Base-by-base conservation (phyloP, 2,888 invertebrate species). In the Camptogramma bilineatum region DNA sequence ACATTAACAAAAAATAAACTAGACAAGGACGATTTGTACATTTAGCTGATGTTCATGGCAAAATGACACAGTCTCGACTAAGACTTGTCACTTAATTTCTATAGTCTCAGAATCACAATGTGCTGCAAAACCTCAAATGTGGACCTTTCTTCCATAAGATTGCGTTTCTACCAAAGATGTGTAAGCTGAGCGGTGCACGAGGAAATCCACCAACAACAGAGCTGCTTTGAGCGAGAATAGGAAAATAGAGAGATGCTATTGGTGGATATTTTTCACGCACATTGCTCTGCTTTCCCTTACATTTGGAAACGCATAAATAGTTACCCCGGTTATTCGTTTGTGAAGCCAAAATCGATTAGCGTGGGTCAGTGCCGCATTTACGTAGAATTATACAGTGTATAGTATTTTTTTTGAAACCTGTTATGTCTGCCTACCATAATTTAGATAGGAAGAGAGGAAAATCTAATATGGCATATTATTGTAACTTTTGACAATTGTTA, bases 351-450 rank as follows among this genome's bases (percentile, higher is more conserved):
- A 44, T 44, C 17, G 16, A 3, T 13, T 16, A 17, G 16, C 44
- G 44, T 42, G n/a, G 42, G n/a, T 44, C 7, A 16, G 7, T 44
- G 44, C 44, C 17, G 44, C 44, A 44, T 44, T 44, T 44, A 44
- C 44, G 17, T 17, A 44, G 17, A 44, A 44, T 17, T 42, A 4
- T 39, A 44, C 16, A 44, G 8, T 42, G 42, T 39, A 39, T 39
- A 28, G 13, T 39, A 39, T 39, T 39, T 13, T 39, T 10, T 39
- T 39, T 28, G 0, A 39, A 4, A 39, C 13, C 34, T 39, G 34
- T 39, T 34, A 31, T 1, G 10, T 39, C 34, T 13, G 13, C 34
- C 13, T 39, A 39, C 34, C 34, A 13, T 13, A 10, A 13, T 34
- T 9, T 39, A 13, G 2, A 28, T 28, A 39, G 1, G 4, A 10